These are phyloP conservation scores for Geotrupes spiniger DNA, from an alignment of 2,888 invertebrate species.

Conservation along the genomic window DNA sequence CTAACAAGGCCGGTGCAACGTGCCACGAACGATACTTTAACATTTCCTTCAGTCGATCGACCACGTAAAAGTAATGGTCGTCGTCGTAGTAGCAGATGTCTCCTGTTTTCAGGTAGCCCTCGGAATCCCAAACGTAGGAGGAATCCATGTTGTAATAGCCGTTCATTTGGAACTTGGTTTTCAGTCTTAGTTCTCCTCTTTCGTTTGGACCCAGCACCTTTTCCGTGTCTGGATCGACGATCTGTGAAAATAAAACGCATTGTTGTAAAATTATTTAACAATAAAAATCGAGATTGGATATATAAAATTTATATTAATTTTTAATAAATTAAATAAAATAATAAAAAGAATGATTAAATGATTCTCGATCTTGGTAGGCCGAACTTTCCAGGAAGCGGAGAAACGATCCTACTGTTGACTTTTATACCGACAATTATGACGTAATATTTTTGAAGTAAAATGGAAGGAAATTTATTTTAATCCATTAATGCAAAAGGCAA, in stretches of 20 bases:
- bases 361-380: too few relatives aligned
- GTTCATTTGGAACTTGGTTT: conserved; percentile 44
- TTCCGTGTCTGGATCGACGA: conserved; percentile 44
- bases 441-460: too few relatives aligned
- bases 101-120: conserved; percentile 55
- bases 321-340: too few relatives aligned
- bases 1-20: conserved; percentile 28
- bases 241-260: conserved; percentile 45
- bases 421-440: too few relatives aligned
- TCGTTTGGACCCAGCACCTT: conserved; percentile 48
- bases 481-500: too few relatives aligned
- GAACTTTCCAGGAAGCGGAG: too few relatives aligned
- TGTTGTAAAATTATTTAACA: too few relatives aligned
- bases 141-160: conserved; percentile 54
- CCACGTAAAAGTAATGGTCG: conserved; percentile 50
- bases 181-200: conserved; percentile 55
- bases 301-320: too few relatives aligned
- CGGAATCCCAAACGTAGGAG: conserved; percentile 47
- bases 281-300: too few relatives aligned
- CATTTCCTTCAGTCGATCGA: conserved; percentile 55
- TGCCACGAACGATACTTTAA: conserved; percentile 35
- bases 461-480: too few relatives aligned
- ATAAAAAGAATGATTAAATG: too few relatives aligned
- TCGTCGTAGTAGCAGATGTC: conserved; percentile 56
- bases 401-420: too few relatives aligned